These are phyloP conservation scores for Bicyclus anynana DNA, from an alignment of 1,140 invertebrate genomes.

Conservation along the genomic window DNA sequence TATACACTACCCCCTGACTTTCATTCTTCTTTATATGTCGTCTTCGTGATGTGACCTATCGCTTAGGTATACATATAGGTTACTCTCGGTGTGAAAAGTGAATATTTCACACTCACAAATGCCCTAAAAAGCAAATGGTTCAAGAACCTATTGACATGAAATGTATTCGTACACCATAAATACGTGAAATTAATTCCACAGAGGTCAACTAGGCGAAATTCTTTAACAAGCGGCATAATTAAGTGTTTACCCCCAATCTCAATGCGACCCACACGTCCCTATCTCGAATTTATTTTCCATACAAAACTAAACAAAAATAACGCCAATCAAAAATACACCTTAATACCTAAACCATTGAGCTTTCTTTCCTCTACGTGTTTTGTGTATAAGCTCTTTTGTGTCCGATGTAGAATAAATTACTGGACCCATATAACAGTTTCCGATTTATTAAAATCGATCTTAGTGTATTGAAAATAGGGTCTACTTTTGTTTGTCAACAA, in stretches of 20 bases:
- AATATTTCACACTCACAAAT: too few relatives aligned
- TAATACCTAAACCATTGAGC: not conserved
- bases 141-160: not conserved
- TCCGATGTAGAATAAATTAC: slow-evolving; percentile 4
- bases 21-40: too few relatives aligned
- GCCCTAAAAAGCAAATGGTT: not conserved
- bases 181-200: not conserved
- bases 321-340: slow-evolving; percentile 13
- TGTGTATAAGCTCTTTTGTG: not conserved
- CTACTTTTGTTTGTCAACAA: not conserved
- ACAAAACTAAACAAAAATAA: slow-evolving; percentile 2
- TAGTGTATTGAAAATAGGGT: slow-evolving; percentile 1
- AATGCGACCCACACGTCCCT: slow-evolving; percentile 24
- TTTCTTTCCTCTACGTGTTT: not conserved
- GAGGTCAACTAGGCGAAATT: slow-evolving; percentile 6
- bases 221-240: slow-evolving; percentile 26
- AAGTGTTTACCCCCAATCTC: slow-evolving; percentile 27
- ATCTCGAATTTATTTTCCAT: slow-evolving; percentile 19
- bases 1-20: too few relatives aligned
- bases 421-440: not conserved
- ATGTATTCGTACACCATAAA: too few relatives aligned
- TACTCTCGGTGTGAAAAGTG: too few relatives aligned
- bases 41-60: too few relatives aligned
- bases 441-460: not conserved
- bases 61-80: too few relatives aligned